Evolutionary conservation across 2,888 invertebrate genomes (phyloP), one percentile per base, ranked within the genome.

Genomic region (Timema cristinae): DNA sequence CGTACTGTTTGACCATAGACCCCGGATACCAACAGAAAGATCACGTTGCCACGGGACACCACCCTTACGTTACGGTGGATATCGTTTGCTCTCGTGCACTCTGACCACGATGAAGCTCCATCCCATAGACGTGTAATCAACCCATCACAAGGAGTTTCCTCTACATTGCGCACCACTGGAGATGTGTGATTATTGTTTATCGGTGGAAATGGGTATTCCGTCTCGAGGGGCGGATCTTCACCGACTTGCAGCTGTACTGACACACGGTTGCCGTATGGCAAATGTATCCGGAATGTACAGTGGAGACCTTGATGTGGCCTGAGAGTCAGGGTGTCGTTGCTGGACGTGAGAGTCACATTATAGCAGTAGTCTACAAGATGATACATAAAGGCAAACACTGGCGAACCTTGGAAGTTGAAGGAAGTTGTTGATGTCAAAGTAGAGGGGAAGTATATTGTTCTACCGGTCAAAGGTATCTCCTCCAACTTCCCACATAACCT

Each of bases 361-460:
- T 90, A 90, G 78, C 91, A 91, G 79, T 88, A 88, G 82, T 91
- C 91, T 73, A 91, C 90, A 77, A 87, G 82, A 79, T 87, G 87
- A 83, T 88, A 91, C 77, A 83, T 84, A 78, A 90, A 85, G 80
- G 87, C 85, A 84, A 90, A 91, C 81, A 88, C 86, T 72, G 90
- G 90, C 80, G 85, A 85, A 74, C 88, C 89, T 78, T 87, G 87
- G 71, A 89, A 81, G 78, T 86, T 86, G 75, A 90, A 79, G 15
- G 70, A 47, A 15, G 70, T 48, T 47, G 56, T 49, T 6, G 51
- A 32, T 5, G 66, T 6, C 49, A 51, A 50, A 16, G 66, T 50
- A 50, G 71, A 11, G 50, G 86, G 85, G 71, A 87, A 87, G 80
- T 90, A 90, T 67, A 90, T 82, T 75, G 84, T 85, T 74, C 90